These are phyloP conservation scores for Reinhardtius hippoglossoides DNA, from an alignment of 2,113 vertebrate species.

Conservation along the genomic window DNA sequence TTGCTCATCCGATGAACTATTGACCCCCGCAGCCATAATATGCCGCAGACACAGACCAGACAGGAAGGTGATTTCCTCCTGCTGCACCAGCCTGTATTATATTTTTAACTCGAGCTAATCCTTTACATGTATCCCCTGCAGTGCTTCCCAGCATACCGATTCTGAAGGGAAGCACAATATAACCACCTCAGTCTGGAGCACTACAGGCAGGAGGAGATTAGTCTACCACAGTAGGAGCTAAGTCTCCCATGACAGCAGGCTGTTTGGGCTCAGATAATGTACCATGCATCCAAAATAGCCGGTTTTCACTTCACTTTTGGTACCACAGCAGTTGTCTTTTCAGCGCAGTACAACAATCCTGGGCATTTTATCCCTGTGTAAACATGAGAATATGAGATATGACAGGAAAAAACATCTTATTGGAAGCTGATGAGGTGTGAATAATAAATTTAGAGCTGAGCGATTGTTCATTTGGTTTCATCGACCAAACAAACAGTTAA, in stretches of 20 bases:
- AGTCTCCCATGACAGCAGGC: slow-evolving; percentile 49
- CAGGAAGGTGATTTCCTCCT: slow-evolving; percentile 70
- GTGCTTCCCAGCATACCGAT: slow-evolving; percentile 49
- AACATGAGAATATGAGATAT: neutral
- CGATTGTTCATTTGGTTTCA: neutral
- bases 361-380: slow-evolving; percentile 11
- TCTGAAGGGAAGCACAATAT: slow-evolving; percentile 41
- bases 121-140: slow-evolving; percentile 52
- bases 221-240: slow-evolving; percentile 44
- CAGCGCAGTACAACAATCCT: neutral
- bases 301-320: slow-evolving; percentile 23
- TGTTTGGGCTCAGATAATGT: slow-evolving; percentile 40
- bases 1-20: slow-evolving; percentile 48
- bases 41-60: slow-evolving; percentile 60
- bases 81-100: slow-evolving; percentile 57
- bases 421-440: neutral
- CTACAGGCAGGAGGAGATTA: slow-evolving; percentile 49
- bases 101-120: slow-evolving; percentile 71
- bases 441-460: neutral
- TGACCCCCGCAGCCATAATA: slow-evolving; percentile 55
- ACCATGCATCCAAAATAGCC: slow-evolving; percentile 31
- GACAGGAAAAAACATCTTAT: neutral
- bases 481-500: neutral
- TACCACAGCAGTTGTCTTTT: slow-evolving; percentile 13
- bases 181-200: slow-evolving; percentile 40